Conservation (phyloP, 2,888 invertebrate species). For the Acleris sparsana region DNA sequence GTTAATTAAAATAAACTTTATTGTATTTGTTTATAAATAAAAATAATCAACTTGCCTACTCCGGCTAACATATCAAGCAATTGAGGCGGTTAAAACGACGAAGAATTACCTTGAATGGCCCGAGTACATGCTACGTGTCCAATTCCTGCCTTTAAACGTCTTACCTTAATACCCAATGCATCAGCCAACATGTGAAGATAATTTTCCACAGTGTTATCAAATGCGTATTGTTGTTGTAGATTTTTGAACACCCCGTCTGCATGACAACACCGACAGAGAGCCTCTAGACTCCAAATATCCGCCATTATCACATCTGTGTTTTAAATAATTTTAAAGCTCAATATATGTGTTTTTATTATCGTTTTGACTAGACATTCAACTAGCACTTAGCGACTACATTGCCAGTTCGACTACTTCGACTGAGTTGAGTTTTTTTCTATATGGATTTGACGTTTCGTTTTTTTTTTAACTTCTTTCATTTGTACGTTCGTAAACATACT, state of each 20-base stretch:
- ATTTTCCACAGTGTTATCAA: conserved; percentile 32
- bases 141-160: conserved; percentile 3
- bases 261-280: conserved; percentile 46
- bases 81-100: background rate
- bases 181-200: conserved; percentile 41
- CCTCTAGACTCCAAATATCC: conserved; percentile 40
- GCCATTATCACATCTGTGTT: conserved; percentile 33
- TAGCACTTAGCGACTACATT: too few relatives aligned
- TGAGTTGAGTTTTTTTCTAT: background rate
- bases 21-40: too few relatives aligned
- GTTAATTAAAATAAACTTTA: too few relatives aligned
- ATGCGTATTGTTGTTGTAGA: conserved; percentile 31
- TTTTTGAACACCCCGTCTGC: conserved; percentile 41
- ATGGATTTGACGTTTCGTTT: too few relatives aligned
- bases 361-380: background rate
- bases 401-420: conserved; percentile 3
- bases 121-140: background rate
- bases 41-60: too few relatives aligned
- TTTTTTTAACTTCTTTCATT: too few relatives aligned
- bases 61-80: too few relatives aligned
- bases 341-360: background rate
- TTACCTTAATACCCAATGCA: conserved; percentile 41
- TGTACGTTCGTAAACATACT: too few relatives aligned
- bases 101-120: background rate
- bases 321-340: background rate